phyloP scores from a whole-genome alignment of 2,888 invertebrate species.

The Disparrhopalites patrizii region DNA sequence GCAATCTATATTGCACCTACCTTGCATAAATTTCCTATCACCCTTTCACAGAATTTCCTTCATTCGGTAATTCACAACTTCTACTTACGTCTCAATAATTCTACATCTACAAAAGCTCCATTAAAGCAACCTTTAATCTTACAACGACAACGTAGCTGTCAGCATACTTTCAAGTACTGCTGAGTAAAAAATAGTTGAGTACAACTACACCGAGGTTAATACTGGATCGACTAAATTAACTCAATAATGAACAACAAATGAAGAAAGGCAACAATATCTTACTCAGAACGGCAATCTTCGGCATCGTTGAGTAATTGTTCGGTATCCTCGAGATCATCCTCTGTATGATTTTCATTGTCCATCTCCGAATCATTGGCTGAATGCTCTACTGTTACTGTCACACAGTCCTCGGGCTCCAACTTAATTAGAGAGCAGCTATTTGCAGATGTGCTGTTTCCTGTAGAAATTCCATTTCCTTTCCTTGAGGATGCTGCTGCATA shows the following conservation, averaged over 20 bases:
- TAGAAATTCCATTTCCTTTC: slow-evolving; percentile 20
- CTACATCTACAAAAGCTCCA: no score
- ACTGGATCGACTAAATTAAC: not conserved
- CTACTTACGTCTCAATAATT: no score
- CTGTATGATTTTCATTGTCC: slow-evolving; percentile 36
- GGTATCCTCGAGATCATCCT: slow-evolving; percentile 29
- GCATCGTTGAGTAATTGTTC: slow-evolving; percentile 20
- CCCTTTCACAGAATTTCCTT: not conserved
- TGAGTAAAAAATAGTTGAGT: no score
- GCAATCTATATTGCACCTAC: not conserved
- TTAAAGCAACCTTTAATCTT: no score
- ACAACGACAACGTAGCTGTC: no score
- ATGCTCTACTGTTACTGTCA: slow-evolving; percentile 43
- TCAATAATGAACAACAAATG: not conserved
- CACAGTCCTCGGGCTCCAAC: slow-evolving; percentile 42
- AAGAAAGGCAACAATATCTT: no score
- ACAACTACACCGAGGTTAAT: no score
- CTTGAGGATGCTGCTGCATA: slow-evolving; percentile 11
- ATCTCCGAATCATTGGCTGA: slow-evolving; percentile 39
- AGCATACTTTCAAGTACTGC: no score
- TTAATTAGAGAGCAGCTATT: slow-evolving; percentile 36
- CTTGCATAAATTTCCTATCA: no score
- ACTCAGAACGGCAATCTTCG: slow-evolving; percentile 25
- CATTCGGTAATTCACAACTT: not conserved
- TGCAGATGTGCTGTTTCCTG: slow-evolving; percentile 17